Base-by-base conservation (phyloP, 2,888 invertebrate species). In the Iphiclides podalirius region DNA sequence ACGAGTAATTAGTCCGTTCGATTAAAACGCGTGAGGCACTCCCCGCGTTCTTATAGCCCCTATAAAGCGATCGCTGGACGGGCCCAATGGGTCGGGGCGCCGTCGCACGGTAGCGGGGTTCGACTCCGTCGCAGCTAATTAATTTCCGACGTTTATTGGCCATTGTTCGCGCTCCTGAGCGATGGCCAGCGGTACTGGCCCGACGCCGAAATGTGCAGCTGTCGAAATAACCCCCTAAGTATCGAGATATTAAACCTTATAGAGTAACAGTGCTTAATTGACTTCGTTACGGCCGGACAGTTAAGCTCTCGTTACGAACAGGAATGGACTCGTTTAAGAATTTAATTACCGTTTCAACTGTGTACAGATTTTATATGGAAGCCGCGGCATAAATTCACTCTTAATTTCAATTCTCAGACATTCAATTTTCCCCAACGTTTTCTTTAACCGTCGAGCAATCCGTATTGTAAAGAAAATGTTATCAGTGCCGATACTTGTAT, bases 71-170 rank as follows among this genome's bases (percentile, higher is more conserved):
- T 48, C 33, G 42, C 37, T 33, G 37, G 42, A 42, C 37, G 37
- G 31, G 14, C n/a, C n/a, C n/a, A 4, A 20, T 20, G 20, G 20
- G 20, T 20, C 4, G 6, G 6, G 3, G 3, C 20, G 20, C 20
- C 41, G 31, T 35, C 45, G 36, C 35, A 41, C 45, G 45, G 50
- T 51, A 45, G 45, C 45, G 35, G 40, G 20, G 35, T 45, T 51
- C 45, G 36, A 45, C 36, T 17, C 44, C 45, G 41, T 51, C 55
- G 54, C 31, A 52, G 52, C 46, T 56, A 60, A 62, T 64, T 66
- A 63, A 63, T 62, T 59, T 58, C 48, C 59, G 62, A 64, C 61
- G 60, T 63, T 66, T 64, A 66, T 63, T 63, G 57, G 53, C 64
- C 57, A 66, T 66, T 66, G 65, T 64, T 36, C 51, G 47, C 47